These are phyloP conservation scores for Novumbra hubbsi DNA, from an alignment of 2,797 vertebrate species.

Conservation along the genomic window DNA sequence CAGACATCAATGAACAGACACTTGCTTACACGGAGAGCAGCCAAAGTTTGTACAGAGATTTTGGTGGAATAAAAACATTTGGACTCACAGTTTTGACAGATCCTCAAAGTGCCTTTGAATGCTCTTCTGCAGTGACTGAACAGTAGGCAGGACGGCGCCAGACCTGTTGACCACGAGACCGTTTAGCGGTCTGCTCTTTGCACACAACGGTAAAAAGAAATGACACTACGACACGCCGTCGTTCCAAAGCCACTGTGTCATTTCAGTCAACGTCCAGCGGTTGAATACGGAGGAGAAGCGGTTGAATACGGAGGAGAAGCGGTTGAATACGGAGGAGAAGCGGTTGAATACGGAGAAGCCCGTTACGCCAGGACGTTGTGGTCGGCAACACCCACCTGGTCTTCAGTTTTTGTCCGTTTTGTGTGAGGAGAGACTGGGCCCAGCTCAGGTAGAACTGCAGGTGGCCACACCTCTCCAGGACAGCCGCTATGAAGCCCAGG, in stretches of 20 bases:
- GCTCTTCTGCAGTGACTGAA: constrained; percentile 92
- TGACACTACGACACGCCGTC: neutral
- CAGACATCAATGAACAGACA: neutral
- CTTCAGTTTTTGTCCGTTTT: constrained; percentile 90
- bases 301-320: neutral
- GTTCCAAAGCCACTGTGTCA: too few relatives aligned
- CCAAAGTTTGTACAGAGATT: neutral
- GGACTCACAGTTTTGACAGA: constrained; percentile 86
- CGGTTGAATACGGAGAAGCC: neutral
- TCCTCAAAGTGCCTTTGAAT: constrained; percentile 85
- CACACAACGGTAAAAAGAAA: neutral
- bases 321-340: neutral
- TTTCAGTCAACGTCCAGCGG: neutral
- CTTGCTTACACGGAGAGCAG: neutral
- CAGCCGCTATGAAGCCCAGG: constrained; percentile 82
- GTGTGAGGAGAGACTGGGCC: constrained; percentile 84
- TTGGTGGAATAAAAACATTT: neutral
- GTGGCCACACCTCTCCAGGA: constrained; percentile 85
- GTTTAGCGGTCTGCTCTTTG: neutral
- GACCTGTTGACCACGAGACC: constrained; percentile 69
- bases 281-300: neutral
- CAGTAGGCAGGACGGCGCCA: constrained; percentile 77
- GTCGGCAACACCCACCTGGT: constrained; percentile 71
- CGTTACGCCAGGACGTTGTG: too few relatives aligned
- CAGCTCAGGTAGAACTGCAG: constrained; percentile 93